Percentiles rank a stretch among this genome's conserved stretches.
Evolutionary conservation across 1,140 invertebrate species (phyloP).

Genomic region (Pseudomyrmex dendroicus): DNA sequence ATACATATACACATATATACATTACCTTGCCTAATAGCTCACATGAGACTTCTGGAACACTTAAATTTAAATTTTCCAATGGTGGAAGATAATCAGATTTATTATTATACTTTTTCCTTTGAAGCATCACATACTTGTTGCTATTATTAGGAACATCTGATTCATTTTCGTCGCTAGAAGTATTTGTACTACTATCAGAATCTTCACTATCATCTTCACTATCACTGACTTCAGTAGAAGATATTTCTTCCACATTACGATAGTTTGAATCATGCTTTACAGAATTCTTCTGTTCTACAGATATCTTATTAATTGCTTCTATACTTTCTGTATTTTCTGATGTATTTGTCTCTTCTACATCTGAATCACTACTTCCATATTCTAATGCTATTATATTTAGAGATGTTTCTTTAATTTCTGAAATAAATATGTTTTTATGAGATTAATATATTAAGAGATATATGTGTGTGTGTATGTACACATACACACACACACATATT

Average conservation of each 20-base stretch:
- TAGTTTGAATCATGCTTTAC: too few species aligned
- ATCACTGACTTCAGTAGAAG: slow-evolving; percentile 45
- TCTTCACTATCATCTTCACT: slow-evolving; percentile 40
- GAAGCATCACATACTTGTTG: background rate
- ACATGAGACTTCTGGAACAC: slow-evolving; percentile 90
- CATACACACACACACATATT: too few species aligned
- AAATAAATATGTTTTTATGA: background rate
- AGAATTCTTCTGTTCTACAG: too few species aligned
- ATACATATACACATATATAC: too few species aligned
- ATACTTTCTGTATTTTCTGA: too few species aligned
- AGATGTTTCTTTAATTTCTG: slow-evolving; percentile 30
- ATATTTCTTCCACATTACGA: slow-evolving; percentile 31
- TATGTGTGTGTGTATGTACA: background rate
- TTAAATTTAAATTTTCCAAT: slow-evolving; percentile 93
- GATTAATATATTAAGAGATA: too few species aligned
- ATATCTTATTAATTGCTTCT: too few species aligned
- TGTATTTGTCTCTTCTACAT: slow-evolving; percentile 34
- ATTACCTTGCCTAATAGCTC: slow-evolving; percentile 90
- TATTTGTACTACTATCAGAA: background rate
- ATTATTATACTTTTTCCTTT: slow-evolving; percentile 31
- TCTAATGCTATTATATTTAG: slow-evolving; percentile 56
- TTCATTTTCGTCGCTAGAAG: slow-evolving; percentile 6
- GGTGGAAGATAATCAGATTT: slow-evolving; percentile 91
- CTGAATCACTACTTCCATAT: slow-evolving; percentile 60
- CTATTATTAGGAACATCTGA: slow-evolving; percentile 28